Percentiles rank a stretch among this genome's conserved stretches.
Conservation (phyloP, 2,113 vertebrate species). For the Nesogale talazaci region DNA sequence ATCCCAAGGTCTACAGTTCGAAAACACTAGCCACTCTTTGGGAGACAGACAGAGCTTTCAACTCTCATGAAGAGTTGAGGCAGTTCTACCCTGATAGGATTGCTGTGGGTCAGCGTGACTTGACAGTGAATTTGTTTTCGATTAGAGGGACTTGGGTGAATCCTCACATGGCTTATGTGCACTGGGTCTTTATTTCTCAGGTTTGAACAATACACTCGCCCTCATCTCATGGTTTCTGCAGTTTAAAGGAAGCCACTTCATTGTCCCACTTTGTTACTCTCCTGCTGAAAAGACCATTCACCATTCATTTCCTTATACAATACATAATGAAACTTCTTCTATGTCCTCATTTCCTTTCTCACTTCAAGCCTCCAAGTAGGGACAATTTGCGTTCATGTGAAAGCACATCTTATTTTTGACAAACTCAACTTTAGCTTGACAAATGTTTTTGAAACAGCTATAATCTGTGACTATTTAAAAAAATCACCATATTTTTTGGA, state of each 20-base stretch:
- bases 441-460: not conserved
- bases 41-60: too few relatives aligned
- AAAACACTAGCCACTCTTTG: too few relatives aligned
- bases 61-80: too few relatives aligned
- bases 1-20: too few relatives aligned
- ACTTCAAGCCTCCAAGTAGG: rapidly evolving
- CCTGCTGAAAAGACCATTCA: not conserved
- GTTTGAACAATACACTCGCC: rapidly evolving
- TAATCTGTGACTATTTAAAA: not conserved
- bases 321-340: rapidly evolving
- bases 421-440: not conserved
- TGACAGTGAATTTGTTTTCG: too few relatives aligned
- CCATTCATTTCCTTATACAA: not conserved
- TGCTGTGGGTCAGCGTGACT: too few relatives aligned
- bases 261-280: not conserved
- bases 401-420: not conserved
- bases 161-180: rapidly evolving
- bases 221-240: too few relatives aligned
- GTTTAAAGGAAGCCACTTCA: too few relatives aligned
- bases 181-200: rapidly evolving
- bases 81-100: too few relatives aligned
- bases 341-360: not conserved
- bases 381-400: not conserved
- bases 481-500: too few relatives aligned
- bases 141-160: rapidly evolving